Evolutionary conservation across 2,797 vertebrate genomes (phyloP).

Genomic region (Agapornis canus): DNA sequence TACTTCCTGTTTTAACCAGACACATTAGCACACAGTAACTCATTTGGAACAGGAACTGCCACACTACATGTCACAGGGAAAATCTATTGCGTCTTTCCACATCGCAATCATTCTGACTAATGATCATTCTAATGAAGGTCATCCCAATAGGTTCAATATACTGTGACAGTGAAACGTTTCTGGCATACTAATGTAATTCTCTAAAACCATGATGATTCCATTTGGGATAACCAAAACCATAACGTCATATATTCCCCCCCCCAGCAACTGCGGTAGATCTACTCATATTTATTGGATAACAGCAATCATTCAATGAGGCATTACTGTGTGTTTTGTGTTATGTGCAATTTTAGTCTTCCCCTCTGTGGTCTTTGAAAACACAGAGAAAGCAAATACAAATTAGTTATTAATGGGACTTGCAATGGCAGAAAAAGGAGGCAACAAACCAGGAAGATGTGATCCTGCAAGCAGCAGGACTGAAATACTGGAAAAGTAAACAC

Average conservation of each 20-base stretch:
- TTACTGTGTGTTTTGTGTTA: no score
- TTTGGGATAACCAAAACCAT: rapidly evolving
- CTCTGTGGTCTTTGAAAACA: not conserved
- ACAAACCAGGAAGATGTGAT: not conserved
- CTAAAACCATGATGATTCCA: not conserved
- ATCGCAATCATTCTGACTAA: not conserved
- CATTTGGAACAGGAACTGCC: not conserved
- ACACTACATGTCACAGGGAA: not conserved
- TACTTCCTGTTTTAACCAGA: not conserved
- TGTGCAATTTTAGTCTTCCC: not conserved
- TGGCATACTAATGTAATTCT: not conserved
- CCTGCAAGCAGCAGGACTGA: not conserved
- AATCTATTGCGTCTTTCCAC: rapidly evolving
- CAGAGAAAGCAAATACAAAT: not conserved
- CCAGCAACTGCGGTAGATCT: rapidly evolving
- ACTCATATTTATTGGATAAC: rapidly evolving
- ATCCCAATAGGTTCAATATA: rapidly evolving
- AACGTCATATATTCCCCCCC: not conserved
- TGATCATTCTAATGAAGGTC: not conserved
- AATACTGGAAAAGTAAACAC: not conserved
- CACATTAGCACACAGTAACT: not conserved
- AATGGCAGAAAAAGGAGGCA: not conserved
- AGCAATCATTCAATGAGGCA: rapidly evolving
- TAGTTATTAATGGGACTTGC: not conserved
- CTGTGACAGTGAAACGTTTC: not conserved